Evolutionary conservation across 1,140 invertebrate genomes (phyloP).

Genomic region (Drosophila neocordata): DNA sequence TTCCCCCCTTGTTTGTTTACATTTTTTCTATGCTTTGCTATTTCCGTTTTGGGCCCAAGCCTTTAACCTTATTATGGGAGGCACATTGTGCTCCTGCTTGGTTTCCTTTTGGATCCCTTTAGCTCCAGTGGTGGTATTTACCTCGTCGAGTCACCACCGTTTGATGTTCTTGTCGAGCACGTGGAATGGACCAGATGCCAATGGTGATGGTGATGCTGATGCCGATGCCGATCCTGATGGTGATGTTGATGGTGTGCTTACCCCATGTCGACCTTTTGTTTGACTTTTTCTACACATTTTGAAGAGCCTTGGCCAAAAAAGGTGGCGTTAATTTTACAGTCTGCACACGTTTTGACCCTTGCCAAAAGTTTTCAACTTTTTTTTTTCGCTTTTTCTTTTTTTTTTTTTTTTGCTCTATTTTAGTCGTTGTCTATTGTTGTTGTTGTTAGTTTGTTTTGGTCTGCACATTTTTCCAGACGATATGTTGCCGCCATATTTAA

Average conservation of each 20-base stretch:
- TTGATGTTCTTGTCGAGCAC: conserved; percentile 6
- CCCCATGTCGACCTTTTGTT: conserved; percentile 54
- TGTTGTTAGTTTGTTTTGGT: conserved; percentile 69
- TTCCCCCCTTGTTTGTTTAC: conserved; percentile 25
- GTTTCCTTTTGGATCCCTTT: neutral
- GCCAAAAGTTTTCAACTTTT: conserved; percentile 45
- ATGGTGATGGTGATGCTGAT: neutral
- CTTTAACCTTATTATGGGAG: conserved; percentile 8
- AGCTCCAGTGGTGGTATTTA: conserved; percentile 46
- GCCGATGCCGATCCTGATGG: neutral
- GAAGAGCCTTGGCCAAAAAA: conserved; percentile 39
- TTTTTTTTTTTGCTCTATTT: neutral
- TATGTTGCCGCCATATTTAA: conserved; percentile 79
- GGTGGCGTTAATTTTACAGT: conserved; percentile 76
- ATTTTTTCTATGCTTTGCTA: conserved; percentile 31
- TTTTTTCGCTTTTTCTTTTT: neutral
- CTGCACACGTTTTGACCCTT: conserved; percentile 74
- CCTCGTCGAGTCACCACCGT: conserved; percentile 26
- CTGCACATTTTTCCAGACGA: conserved; percentile 77
- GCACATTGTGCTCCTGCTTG: neutral
- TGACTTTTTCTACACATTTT: conserved; percentile 64
- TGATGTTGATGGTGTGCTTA: conserved; percentile 21
- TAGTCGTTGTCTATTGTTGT: conserved; percentile 15
- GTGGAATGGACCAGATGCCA: conserved; percentile 6
- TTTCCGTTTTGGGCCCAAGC: conserved; percentile 42